Evolutionary conservation across 2,888 invertebrate species (phyloP).

Genomic region (Aleiodes alternator): DNA sequence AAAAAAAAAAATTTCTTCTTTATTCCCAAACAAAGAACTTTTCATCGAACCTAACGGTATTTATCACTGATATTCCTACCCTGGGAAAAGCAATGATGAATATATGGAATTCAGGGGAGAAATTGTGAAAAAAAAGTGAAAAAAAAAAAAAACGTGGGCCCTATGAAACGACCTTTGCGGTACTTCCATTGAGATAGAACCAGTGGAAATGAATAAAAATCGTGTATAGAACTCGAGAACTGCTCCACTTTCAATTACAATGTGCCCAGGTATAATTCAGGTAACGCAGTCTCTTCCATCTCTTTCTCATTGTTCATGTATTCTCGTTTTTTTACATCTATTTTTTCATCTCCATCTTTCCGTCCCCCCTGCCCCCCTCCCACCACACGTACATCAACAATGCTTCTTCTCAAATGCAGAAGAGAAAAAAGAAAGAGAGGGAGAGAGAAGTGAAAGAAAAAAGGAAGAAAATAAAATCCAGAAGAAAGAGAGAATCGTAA

Average conservation of each 20-base stretch:
- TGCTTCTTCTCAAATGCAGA: background rate
- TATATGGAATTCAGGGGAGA: constrained; percentile 16
- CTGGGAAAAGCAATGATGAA: constrained; percentile 12
- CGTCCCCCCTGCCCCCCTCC: constrained; percentile 38
- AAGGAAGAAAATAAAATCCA: constrained; percentile 52
- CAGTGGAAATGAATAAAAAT: constrained; percentile 62
- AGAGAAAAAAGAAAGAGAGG: constrained; percentile 10
- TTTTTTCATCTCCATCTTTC: constrained; percentile 36
- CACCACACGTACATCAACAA: background rate
- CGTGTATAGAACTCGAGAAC: constrained; percentile 63
- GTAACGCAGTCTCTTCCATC: constrained; percentile 34
- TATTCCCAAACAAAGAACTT: constrained; percentile 26
- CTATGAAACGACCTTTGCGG: constrained; percentile 60
- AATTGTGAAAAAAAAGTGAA: background rate
- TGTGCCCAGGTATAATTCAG: constrained; percentile 61
- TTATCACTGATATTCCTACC: constrained; percentile 13
- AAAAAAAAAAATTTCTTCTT: constrained; percentile 6
- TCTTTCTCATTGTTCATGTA: constrained; percentile 35
- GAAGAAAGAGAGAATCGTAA: constrained; percentile 55
- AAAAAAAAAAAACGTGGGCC: constrained; percentile 29
- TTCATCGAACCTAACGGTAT: constrained; percentile 21
- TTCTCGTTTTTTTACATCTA: constrained; percentile 18
- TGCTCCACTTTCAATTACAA: constrained; percentile 66
- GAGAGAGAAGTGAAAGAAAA: constrained; percentile 45
- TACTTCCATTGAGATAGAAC: constrained; percentile 59